phyloP scores from a whole-genome alignment of 2,113 vertebrate genomes.

The Eudorcas thomsonii region DNA sequence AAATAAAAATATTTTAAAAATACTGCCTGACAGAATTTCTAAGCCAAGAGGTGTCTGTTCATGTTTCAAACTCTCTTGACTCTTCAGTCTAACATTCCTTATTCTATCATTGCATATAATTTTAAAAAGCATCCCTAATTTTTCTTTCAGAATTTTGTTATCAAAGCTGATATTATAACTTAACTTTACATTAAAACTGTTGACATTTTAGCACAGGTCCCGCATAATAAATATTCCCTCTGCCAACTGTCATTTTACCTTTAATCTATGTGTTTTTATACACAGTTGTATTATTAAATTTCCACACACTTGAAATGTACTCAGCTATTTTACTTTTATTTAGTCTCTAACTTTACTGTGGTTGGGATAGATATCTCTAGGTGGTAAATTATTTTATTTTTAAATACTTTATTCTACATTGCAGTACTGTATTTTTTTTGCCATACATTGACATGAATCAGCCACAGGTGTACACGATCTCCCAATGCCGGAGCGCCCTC shows the following conservation, averaged over 20 bases:
- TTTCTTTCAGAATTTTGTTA: neutral
- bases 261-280: neutral
- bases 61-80: neutral
- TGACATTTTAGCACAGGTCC: neutral
- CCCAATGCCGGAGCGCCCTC: too few relatives aligned
- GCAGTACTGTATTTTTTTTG: too few relatives aligned
- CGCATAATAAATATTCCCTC: neutral
- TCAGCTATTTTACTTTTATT: neutral
- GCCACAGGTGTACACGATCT: too few relatives aligned
- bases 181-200: neutral
- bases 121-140: neutral
- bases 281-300: neutral
- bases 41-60: neutral
- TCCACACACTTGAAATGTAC: neutral
- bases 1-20: neutral
- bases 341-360: neutral
- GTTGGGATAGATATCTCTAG: neutral
- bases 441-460: too few relatives aligned
- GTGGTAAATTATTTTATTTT: neutral
- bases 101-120: neutral
- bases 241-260: neutral
- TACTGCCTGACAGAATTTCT: neutral
- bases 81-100: neutral
- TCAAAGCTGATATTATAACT: neutral
- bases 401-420: too few relatives aligned